A percentile compares a stretch with the other conserved stretches of the same genome.
Evolutionary conservation across 2,797 vertebrate genomes (phyloP).

Genomic region (Pterois miles): DNA sequence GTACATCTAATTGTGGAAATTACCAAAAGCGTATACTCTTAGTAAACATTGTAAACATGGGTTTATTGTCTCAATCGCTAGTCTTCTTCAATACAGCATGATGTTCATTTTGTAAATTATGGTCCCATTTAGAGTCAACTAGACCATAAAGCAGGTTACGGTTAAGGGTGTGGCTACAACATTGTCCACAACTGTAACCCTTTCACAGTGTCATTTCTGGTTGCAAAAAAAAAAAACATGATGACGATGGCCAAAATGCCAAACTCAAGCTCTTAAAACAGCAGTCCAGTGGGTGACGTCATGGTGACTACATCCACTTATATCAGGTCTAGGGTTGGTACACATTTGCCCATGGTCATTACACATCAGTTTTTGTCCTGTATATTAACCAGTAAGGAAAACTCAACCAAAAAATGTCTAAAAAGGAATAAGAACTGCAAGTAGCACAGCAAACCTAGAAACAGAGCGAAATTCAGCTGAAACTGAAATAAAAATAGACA

Average conservation of each 20-base stretch:
- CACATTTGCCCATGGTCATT: background rate
- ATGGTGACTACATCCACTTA: background rate
- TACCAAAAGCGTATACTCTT: background rate
- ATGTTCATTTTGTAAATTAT: too few relatives aligned
- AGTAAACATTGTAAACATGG: too few relatives aligned
- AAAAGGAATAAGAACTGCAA: background rate
- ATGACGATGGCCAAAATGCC: background rate
- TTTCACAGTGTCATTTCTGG: background rate
- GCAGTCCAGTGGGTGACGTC: background rate
- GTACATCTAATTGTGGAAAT: background rate
- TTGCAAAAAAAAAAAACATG: background rate
- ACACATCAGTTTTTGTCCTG: background rate
- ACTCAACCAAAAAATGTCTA: background rate
- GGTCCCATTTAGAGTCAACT: too few relatives aligned
- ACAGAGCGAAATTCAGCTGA: slow-evolving; percentile 6
- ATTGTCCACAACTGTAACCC: too few relatives aligned
- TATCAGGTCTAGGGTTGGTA: background rate
- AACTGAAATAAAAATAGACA: slow-evolving; percentile 27
- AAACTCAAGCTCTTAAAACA: background rate
- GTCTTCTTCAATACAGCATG: too few relatives aligned
- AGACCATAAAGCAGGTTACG: too few relatives aligned
- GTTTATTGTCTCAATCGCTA: too few relatives aligned
- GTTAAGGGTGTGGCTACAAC: too few relatives aligned
- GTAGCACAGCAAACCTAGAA: slow-evolving; percentile 8
- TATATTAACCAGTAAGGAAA: slow-evolving; percentile 5